Percentiles rank a stretch among this genome's conserved stretches.
Evolutionary conservation across 2,888 invertebrate genomes (phyloP).

Genomic region (Chymomyza amoena): DNA sequence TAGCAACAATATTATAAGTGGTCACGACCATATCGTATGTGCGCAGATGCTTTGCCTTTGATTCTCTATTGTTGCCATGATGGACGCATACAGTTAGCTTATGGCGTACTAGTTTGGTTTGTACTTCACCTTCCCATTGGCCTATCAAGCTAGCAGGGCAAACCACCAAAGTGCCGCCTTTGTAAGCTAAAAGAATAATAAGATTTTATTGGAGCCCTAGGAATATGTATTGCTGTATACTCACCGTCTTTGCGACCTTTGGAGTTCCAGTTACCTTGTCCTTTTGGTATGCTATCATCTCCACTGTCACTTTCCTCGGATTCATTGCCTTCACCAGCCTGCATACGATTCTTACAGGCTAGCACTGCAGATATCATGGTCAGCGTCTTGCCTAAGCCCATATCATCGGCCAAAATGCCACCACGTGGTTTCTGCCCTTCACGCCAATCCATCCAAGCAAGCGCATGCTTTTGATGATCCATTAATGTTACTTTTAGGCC

Average conservation of each 20-base stretch:
- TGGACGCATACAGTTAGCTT: slow-evolving; percentile 84
- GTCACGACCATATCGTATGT: slow-evolving; percentile 91
- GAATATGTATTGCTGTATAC: slow-evolving; percentile 13
- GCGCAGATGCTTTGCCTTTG: slow-evolving; percentile 82
- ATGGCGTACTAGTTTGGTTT: slow-evolving; percentile 82
- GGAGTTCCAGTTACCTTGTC: slow-evolving; percentile 61
- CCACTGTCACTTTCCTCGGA: slow-evolving; percentile 52
- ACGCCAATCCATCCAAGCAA: slow-evolving; percentile 94
- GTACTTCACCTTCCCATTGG: slow-evolving; percentile 93
- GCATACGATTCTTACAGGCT: slow-evolving; percentile 79
- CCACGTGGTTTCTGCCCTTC: slow-evolving; percentile 92
- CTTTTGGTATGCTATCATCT: slow-evolving; percentile 46
- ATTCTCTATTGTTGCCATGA: slow-evolving; percentile 89
- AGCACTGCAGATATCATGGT: slow-evolving; percentile 89
- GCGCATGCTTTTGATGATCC: slow-evolving; percentile 90
- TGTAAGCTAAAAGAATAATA: slow-evolving; percentile 74
- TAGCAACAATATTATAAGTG: slow-evolving; percentile 88
- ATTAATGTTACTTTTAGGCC: slow-evolving; percentile 85
- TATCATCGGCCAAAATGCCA: slow-evolving; percentile 88
- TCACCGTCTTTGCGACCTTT: slow-evolving; percentile 75
- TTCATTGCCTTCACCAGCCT: slow-evolving; percentile 60
- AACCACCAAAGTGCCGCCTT: slow-evolving; percentile 90
- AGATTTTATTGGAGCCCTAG: background rate
- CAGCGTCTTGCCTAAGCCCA: slow-evolving; percentile 84
- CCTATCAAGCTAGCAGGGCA: slow-evolving; percentile 94